These are phyloP conservation scores for Microctonus aethiopoides DNA, from an alignment of 2,888 invertebrate species.

Conservation along the genomic window DNA sequence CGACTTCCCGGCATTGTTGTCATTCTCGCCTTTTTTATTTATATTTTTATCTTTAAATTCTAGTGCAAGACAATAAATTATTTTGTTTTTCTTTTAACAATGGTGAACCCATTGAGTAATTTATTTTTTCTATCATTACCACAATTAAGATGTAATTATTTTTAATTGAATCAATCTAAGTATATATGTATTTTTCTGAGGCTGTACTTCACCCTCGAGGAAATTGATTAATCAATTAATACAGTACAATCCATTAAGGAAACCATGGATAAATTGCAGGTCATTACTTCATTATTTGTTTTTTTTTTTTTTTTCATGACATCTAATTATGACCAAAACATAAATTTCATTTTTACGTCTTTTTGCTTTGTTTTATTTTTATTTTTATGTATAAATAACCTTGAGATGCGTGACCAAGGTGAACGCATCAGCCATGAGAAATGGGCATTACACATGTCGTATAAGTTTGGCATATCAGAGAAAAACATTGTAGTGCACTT, in stretches of 20 bases:
- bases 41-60: neutral
- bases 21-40: neutral
- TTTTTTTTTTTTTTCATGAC: neutral
- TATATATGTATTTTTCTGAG: neutral
- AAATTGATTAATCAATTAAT: neutral
- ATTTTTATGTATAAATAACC: neutral
- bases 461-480: constrained; percentile 31
- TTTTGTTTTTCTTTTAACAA: neutral
- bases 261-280: neutral
- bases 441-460: constrained; percentile 4
- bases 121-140: neutral
- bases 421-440: constrained; percentile 36
- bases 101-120: neutral
- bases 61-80: neutral
- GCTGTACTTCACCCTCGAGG: neutral
- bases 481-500: constrained; percentile 63
- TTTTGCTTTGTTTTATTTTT: neutral
- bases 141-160: neutral
- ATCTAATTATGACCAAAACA: neutral
- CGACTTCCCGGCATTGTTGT: neutral
- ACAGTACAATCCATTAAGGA: neutral
- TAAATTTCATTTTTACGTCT: neutral
- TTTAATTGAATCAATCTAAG: neutral
- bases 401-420: constrained; percentile 12
- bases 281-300: neutral